phyloP scores from a whole-genome alignment of 2,797 vertebrate species.

The Manis crassicaudata region DNA sequence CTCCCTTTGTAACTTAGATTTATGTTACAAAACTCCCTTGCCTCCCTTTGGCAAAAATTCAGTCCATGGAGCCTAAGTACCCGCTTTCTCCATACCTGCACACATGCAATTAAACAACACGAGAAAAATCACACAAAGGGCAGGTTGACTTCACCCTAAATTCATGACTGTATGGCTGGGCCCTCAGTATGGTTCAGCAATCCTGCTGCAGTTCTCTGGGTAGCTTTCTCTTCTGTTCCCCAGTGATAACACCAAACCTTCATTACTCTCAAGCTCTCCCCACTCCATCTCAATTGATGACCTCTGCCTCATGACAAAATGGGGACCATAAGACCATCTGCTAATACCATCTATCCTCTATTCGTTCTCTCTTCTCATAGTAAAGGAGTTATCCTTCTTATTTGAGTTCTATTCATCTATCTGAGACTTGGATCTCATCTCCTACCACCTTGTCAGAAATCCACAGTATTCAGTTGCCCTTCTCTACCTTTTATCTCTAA shows the following conservation, averaged over 20 bases:
- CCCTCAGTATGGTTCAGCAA: not conserved
- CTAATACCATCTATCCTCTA: not conserved
- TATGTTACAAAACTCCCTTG: not conserved
- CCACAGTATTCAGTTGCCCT: not conserved
- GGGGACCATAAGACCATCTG: not conserved
- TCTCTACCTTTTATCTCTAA: not conserved
- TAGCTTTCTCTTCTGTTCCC: not conserved
- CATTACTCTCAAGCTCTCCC: not conserved
- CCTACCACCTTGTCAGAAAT: not conserved
- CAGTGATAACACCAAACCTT: not conserved
- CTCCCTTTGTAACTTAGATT: not conserved
- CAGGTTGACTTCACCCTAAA: not conserved
- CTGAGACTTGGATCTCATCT: not conserved
- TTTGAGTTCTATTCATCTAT: not conserved
- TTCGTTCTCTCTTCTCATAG: not conserved
- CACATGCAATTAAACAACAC: not conserved
- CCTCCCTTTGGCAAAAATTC: constrained; percentile 36
- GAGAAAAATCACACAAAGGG: not conserved
- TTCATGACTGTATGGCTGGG: not conserved
- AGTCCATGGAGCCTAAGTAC: not conserved
- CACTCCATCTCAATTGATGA: not conserved
- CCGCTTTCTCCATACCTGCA: not conserved
- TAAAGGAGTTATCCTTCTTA: not conserved
- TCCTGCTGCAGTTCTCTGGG: not conserved
- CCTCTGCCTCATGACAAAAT: not conserved